A percentile compares a stretch with the other conserved stretches of the same genome.
These are phyloP conservation scores for Mirounga angustirostris DNA, from an alignment of 2,113 vertebrate genomes.

Conservation along the genomic window DNA sequence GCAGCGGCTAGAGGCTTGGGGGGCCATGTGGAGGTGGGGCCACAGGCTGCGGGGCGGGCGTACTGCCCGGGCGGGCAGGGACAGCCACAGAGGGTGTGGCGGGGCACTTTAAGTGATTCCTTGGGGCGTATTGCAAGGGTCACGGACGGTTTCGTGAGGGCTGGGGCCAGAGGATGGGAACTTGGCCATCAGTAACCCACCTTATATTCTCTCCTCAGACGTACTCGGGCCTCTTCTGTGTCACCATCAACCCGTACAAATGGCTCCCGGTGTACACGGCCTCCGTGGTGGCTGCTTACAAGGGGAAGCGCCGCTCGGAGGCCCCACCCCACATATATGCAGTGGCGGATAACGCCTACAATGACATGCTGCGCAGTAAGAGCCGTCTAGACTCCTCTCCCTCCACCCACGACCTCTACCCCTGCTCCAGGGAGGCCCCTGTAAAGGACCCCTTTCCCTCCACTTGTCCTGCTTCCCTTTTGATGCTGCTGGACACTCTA, in stretches of 20 bases:
- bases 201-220: slow-evolving; percentile 87
- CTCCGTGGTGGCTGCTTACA: slow-evolving; percentile 93
- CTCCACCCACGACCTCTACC: not conserved
- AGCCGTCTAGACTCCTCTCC: not conserved
- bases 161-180: not conserved
- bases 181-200: not conserved
- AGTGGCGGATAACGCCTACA: slow-evolving; percentile 95
- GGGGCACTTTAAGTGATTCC: not conserved
- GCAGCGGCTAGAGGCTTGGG: not conserved
- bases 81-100: not conserved
- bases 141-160: not conserved
- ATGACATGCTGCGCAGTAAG: slow-evolving; percentile 97
- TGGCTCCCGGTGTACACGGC: slow-evolving; percentile 96
- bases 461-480: not conserved
- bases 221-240: slow-evolving; percentile 97
- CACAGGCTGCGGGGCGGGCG: not conserved
- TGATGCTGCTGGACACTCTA: not conserved
- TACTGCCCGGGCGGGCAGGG: not conserved
- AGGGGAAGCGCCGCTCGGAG: slow-evolving; percentile 94
- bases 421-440: not conserved
- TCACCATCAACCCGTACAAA: slow-evolving; percentile 97
- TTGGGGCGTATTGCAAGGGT: not conserved
- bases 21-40: too few relatives aligned
- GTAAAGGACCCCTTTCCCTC: not conserved
- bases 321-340: slow-evolving; percentile 95